Percentiles rank a stretch among this genome's conserved stretches.
These are phyloP conservation scores for Axinella damicornis DNA, from an alignment of 37 sponge, comb jelly and placozoan species.

Conservation along the genomic window DNA sequence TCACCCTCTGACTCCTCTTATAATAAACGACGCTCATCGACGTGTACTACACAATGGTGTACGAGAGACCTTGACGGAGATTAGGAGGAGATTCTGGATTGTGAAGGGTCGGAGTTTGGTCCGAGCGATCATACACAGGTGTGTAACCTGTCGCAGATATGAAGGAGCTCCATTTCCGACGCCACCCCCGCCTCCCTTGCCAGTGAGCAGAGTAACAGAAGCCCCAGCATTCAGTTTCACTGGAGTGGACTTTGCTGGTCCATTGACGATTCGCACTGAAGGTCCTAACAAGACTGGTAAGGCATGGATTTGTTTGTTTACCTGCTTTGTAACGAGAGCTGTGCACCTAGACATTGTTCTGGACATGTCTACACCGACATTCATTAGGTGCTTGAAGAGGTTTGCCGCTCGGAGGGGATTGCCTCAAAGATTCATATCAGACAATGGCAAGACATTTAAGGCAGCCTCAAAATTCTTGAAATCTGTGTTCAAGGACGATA, in stretches of 20 bases:
- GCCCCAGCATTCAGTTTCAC: slow-evolving; percentile 15
- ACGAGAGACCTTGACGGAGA: slow-evolving; percentile 35
- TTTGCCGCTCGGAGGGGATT: slow-evolving; percentile 18
- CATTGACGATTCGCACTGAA: neutral
- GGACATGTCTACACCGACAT: slow-evolving; percentile 9
- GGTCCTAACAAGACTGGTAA: neutral
- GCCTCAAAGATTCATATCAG: slow-evolving; percentile 24
- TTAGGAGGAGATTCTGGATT: slow-evolving; percentile 34
- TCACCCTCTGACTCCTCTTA: slow-evolving; percentile 7
- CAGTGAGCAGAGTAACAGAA: slow-evolving; percentile 1
- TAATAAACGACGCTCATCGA: slow-evolving; percentile 5
- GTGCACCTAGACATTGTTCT: slow-evolving; percentile 11
- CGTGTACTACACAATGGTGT: slow-evolving; percentile 29
- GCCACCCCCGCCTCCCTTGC: slow-evolving; percentile 32
- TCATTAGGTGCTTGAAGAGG: slow-evolving; percentile 13
- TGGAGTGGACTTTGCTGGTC: slow-evolving; percentile 33
- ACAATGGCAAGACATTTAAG: slow-evolving; percentile 35
- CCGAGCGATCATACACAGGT: neutral
- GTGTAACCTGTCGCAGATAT: slow-evolving; percentile 2
- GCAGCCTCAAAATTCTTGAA: slow-evolving; percentile 9
- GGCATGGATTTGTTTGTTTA: slow-evolving; percentile 44
- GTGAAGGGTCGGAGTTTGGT: slow-evolving; percentile 5
- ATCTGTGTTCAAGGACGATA: neutral
- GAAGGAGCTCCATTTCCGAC: slow-evolving; percentile 3
- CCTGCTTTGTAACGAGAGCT: slow-evolving; percentile 20